phyloP scores from a whole-genome alignment of 2,888 invertebrate species.

The Melangyna quadrimaculata region DNA sequence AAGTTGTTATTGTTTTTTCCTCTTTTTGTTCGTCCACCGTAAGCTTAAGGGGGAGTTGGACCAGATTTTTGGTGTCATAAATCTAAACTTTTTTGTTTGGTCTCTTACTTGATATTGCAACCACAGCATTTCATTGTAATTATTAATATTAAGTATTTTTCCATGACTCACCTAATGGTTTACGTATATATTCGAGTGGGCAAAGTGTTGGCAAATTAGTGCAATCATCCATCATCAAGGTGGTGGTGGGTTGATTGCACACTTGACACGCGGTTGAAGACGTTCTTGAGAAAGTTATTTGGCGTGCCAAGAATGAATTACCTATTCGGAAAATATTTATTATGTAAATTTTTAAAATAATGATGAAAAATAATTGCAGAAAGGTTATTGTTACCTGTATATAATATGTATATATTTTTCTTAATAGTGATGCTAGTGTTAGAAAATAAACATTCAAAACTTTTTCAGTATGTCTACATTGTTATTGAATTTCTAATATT shows the following conservation, averaged over 20 bases:
- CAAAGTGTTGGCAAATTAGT: slow-evolving; percentile 59
- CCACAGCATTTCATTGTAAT: slow-evolving; percentile 58
- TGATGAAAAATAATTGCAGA: not conserved
- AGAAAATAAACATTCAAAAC: not conserved
- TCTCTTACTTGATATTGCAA: slow-evolving; percentile 5
- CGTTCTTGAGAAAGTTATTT: slow-evolving; percentile 1
- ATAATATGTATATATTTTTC: too few relatives aligned
- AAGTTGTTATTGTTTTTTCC: not conserved
- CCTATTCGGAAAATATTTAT: slow-evolving; percentile 35
- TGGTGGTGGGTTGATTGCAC: not conserved
- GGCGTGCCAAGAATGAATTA: slow-evolving; percentile 35
- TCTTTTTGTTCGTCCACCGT: not conserved
- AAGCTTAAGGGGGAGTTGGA: slow-evolving; percentile 3
- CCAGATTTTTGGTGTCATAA: slow-evolving; percentile 35
- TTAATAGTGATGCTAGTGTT: not conserved
- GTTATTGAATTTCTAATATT: too few relatives aligned
- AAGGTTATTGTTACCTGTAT: not conserved
- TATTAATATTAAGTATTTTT: slow-evolving; percentile 68
- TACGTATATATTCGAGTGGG: slow-evolving; percentile 47
- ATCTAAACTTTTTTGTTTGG: slow-evolving; percentile 38
- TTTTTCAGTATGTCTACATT: too few relatives aligned
- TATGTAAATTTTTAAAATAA: slow-evolving; percentile 36
- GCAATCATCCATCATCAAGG: slow-evolving; percentile 39
- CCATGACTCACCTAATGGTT: slow-evolving; percentile 54
- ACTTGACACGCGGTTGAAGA: slow-evolving; percentile 11